Conservation (phyloP, 92 coral and sea anemone species). For the Bergia puertoricense region DNA sequence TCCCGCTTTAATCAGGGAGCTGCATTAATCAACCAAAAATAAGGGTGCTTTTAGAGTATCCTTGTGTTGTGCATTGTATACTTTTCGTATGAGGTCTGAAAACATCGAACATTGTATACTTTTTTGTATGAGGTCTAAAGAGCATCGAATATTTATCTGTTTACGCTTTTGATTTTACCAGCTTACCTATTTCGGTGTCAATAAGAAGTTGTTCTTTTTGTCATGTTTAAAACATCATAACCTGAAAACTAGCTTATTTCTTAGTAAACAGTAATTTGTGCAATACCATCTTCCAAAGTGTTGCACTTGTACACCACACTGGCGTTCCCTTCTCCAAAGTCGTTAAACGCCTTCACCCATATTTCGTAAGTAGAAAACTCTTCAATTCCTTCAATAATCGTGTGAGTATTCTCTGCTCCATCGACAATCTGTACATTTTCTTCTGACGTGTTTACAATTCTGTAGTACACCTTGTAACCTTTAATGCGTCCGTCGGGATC, state of each 20-base stretch:
- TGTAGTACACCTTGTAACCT: slow-evolving; percentile 35
- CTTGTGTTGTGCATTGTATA: neutral
- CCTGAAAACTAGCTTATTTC: neutral
- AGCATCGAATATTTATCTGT: no score
- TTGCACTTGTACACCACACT: slow-evolving; percentile 15
- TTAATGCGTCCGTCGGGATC: slow-evolving; percentile 12
- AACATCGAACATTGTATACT: no score
- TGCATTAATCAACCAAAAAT: no score
- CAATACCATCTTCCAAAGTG: slow-evolving; percentile 19
- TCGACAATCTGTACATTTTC: neutral
- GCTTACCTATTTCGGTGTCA: neutral
- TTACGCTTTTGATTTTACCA: no score
- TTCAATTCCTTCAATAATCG: slow-evolving; percentile 11
- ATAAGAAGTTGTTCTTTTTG: no score
- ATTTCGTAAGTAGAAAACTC: slow-evolving; percentile 26
- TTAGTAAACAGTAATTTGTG: neutral
- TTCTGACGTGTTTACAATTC: neutral
- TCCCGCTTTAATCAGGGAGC: no score
- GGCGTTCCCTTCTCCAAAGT: slow-evolving; percentile 18
- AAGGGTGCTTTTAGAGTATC: no score
- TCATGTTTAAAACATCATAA: no score
- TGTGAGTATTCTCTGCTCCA: slow-evolving; percentile 5
- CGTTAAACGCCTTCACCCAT: slow-evolving; percentile 1
- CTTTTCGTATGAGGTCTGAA: no score
- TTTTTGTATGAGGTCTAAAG: no score